A percentile compares a stretch with the other conserved stretches of the same genome.
These are phyloP conservation scores for Recurvirostra avosetta DNA, from an alignment of 2,113 vertebrate genomes.

Conservation along the genomic window DNA sequence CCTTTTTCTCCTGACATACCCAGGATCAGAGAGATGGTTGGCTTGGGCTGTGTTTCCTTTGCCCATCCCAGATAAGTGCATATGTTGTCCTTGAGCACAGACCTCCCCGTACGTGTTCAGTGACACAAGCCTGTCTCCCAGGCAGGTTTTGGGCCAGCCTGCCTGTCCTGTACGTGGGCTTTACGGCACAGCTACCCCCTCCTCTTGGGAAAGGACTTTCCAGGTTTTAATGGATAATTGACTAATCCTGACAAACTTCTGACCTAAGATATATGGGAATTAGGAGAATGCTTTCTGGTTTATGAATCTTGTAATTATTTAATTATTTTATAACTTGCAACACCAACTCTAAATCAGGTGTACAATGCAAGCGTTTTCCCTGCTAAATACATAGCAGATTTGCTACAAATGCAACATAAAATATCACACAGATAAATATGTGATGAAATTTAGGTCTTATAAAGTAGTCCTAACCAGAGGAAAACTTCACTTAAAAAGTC, in stretches of 20 bases:
- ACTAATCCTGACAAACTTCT: background rate
- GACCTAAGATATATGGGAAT: background rate
- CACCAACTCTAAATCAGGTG: background rate
- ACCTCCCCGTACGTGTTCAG: background rate
- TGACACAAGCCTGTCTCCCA: rapidly evolving
- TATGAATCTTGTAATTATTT: background rate
- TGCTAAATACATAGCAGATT: background rate
- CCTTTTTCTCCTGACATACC: background rate
- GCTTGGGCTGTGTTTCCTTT: background rate
- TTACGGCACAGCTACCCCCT: background rate
- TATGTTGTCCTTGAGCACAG: background rate
- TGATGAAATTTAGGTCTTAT: background rate
- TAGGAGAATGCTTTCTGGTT: background rate
- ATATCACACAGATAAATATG: background rate
- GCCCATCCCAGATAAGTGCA: background rate
- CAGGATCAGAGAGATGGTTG: background rate
- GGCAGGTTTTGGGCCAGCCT: background rate
- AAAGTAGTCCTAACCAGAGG: background rate
- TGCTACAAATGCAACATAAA: background rate
- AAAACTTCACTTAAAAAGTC: background rate
- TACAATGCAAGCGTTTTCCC: background rate
- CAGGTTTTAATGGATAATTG: background rate
- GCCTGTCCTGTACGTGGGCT: background rate
- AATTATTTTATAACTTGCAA: background rate
- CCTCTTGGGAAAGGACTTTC: background rate